Evolutionary conservation across 2,888 invertebrate genomes (phyloP).

Genomic region (Eupithecia subfuscata): DNA sequence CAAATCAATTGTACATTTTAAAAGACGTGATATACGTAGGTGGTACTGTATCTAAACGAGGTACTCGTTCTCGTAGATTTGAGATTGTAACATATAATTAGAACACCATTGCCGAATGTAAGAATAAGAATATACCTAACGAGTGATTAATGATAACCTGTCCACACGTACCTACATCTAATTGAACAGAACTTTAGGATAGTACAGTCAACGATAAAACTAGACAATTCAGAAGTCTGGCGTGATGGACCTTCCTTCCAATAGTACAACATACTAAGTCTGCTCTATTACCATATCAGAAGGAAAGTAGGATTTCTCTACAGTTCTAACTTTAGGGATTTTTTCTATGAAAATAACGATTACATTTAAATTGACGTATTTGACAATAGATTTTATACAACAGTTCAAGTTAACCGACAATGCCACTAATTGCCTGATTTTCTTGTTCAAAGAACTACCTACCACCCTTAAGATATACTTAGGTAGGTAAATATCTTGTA

Average conservation of each 20-base stretch:
- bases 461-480: neutral
- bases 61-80: neutral
- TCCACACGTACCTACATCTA: conserved; percentile 52
- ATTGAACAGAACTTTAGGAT: conserved; percentile 18
- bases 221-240: neutral
- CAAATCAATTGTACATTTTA: neutral
- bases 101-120: conserved; percentile 64
- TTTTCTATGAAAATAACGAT: neutral
- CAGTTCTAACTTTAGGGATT: neutral
- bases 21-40: neutral
- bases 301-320: neutral
- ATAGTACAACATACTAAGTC: neutral
- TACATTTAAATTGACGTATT: neutral
- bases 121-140: conserved; percentile 52
- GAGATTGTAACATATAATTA: conserved; percentile 53
- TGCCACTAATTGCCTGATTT: neutral
- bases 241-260: neutral
- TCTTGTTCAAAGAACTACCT: neutral
- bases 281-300: neutral
- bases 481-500: too few relatives aligned
- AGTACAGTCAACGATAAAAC: conserved; percentile 23
- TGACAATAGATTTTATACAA: neutral
- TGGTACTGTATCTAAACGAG: neutral
- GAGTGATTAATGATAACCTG: conserved; percentile 66
- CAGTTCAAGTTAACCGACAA: neutral